A percentile compares a stretch with the other conserved stretches of the same genome.
Evolutionary conservation across 2,113 vertebrate genomes (phyloP).

Genomic region (Malurus alboscapulatus): DNA sequence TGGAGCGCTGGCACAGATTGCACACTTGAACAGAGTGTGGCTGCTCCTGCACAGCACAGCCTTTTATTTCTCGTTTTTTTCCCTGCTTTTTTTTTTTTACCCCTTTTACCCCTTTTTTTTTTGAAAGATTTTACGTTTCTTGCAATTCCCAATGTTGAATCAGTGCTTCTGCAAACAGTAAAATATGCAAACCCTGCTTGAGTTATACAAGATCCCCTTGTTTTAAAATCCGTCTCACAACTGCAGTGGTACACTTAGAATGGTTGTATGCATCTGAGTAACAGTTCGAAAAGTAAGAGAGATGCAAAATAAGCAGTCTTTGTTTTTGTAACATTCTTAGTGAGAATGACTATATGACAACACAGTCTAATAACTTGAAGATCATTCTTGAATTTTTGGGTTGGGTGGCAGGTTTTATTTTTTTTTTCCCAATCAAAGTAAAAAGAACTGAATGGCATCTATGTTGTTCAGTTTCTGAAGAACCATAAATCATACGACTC

Average conservation of each 20-base stretch:
- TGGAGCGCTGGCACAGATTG: neutral
- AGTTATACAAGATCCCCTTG: neutral
- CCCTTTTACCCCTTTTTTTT: accelerated
- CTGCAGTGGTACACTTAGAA: neutral
- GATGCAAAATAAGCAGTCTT: neutral
- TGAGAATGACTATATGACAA: neutral
- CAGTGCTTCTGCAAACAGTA: neutral
- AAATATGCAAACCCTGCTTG: neutral
- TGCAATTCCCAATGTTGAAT: neutral
- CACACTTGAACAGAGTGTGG: neutral
- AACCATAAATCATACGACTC: neutral
- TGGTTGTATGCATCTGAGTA: neutral
- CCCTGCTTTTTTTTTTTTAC: too few species aligned
- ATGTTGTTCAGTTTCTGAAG: neutral
- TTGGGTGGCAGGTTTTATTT: neutral
- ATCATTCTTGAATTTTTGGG: neutral
- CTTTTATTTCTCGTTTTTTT: neutral
- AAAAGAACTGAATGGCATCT: neutral
- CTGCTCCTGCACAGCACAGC: neutral
- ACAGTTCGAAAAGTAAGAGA: neutral
- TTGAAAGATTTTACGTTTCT: neutral
- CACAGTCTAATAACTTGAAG: neutral
- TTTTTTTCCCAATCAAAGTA: neutral
- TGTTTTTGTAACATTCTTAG: neutral
- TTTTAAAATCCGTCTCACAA: neutral